Base-by-base conservation (phyloP, 1,140 invertebrate genomes). In the Pogonognathellus flavescens region DNA sequence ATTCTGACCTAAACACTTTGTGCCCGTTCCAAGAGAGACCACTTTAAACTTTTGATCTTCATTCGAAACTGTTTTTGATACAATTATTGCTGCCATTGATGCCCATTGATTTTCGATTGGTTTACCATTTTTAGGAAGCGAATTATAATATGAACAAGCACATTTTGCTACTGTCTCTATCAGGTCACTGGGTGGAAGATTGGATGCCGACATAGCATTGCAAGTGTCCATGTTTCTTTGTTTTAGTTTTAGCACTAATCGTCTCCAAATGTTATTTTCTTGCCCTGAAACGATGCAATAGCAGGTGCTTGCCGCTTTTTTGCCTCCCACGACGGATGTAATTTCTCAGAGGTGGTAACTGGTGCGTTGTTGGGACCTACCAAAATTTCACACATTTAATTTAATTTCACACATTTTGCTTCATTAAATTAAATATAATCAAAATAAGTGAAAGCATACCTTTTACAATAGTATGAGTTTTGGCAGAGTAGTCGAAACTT, bases 1-100 rank as follows among this genome's bases (percentile, higher is more conserved):
- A 52, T 92, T 93, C 85, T 92, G 91, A 18, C 96, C 96, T 86
- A 98, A 93, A 91, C 97, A 98, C 92, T 98, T 98, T 5, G 97
- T 96, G 0, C 97, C 97, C 14, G 96, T 97, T 13, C 95, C 96
- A 83, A 98, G 90, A 11, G 96, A 92, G 22, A 97, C 93, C 11
- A 97, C 93, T 90, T 93, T 91, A 57, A 93, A 90, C 52, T 89
- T 88, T 20, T 90, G 84, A 20, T 84, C 88, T 59, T 80, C 84
- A 87, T 89, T 86, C 93, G 90, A 50, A 81, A 62, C 89, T 92
- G 91, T 70, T 13, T 41, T 70, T 16, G 60, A 81, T 89, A 93
- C 89, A 14, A 97, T 91, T 85, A 98, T 91, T 84, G 93, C 94
- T n/a, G n/a, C n/a, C n/a, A n/a, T n/a, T n/a, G n/a, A n/a, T 14